Base-by-base conservation (phyloP, 1,140 invertebrate genomes). In the Pissodes strobi region DNA sequence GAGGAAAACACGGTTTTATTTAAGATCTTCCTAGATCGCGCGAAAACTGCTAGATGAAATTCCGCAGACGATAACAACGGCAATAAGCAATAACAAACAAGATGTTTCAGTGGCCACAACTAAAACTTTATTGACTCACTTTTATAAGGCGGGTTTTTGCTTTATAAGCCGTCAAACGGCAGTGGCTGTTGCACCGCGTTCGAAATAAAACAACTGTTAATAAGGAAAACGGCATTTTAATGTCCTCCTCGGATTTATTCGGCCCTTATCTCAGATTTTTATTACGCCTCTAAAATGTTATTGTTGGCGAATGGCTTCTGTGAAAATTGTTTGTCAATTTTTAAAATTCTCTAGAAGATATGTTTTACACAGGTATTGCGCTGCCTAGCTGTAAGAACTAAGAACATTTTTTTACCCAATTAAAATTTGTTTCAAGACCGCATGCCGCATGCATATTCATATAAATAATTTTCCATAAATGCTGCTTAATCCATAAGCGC, bases 191-290 rank as follows among this genome's bases (percentile, higher is more conserved):
- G 18, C 49, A 52, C 23, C 55, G 39, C 41, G 2, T 18, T 59
- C 34, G 15, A 59, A 59, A 59, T 59, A 59, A 59, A 59, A 59
- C 56, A 59, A 59, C 37, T 41, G 56, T 59, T 59, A 59, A 59
- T 59, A 59, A 59, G 56, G 56, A 59, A 59, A 59, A 59, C 19
- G 56, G 56, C 41, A 59, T 59, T 59, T 59, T 59, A 59, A 59
- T 48, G 56, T 48, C 56, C 56, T 23, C 4, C 27, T 48, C 41
- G 56, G 56, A 57, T 57, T 57, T 57, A 57, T 57, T 57, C 39
- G 56, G 18, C 56, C 43, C 56, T 59, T 59, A 59, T 59, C 39
- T 46, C 45, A 25, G 23, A 46, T 59, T 59, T 59, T 59, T 59
- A 59, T 59, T 46, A 22, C 45, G 45, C 41, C 41, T 59, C 13